Evolutionary conservation across 2,113 vertebrate genomes (phyloP), one percentile per base, ranked within the genome.

Genomic region (Datnioides undecimradiatus): DNA sequence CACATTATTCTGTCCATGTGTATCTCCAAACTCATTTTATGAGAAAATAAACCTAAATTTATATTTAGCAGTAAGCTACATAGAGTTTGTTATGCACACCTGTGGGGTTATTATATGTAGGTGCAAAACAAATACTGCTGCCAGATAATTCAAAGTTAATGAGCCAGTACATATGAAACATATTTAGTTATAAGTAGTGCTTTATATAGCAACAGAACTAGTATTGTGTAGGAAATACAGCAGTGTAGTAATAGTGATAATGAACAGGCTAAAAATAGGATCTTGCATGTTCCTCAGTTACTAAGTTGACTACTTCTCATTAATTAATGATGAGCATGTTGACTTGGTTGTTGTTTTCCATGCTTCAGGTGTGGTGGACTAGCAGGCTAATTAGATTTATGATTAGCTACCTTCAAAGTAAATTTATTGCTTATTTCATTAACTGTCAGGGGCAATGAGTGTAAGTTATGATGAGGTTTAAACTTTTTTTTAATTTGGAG

Each of bases 311-410:
- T 23, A 17, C 17, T 45, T 38, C 16, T 43, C 6, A 16, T 6
- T 21, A 46, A 54, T 17, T 1, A 27, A 54, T 31, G 23, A 3
- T 3, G 14, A 41, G 17, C 29, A 8, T 34, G 27, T 17, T 45
- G 40, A 23, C 27, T 12, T 23, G 38, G 17, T 23, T 33, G 67
- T 58, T 31, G 40, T 71, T 71, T 71, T 58, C 52, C 21, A 67
- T 51, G 8, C 33, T 38, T 58, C 40, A 57, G 38, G 23, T 58
- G 38, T 29, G 34, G 23, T 34, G 3, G 13, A 29, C 41, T n/a
- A 12, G 46, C 11, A 4, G n/a, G 2, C 31, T n/a, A 51, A 41
- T 59, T 40, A 36, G 19, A 58, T 67, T 19, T 31, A 48, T 48
- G 33, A 59, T 58, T 25, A 76, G 34, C 43, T 23, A 16, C 31